Evolutionary conservation across 1,140 invertebrate genomes (phyloP).

Genomic region (Drosophila kanapiae): DNA sequence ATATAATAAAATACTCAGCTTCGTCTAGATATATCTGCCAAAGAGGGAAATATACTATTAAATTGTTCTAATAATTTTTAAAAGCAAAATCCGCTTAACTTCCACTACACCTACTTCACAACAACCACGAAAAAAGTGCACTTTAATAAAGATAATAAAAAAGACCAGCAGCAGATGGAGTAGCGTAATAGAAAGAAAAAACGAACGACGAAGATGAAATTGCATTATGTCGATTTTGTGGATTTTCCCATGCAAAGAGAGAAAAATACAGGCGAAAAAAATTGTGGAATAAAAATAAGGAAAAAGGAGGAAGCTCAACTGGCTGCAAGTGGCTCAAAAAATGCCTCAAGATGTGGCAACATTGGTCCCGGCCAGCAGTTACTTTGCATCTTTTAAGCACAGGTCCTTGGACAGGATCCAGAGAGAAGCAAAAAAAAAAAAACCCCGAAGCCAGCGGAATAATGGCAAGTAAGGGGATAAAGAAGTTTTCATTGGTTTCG

Average conservation of each 20-base stretch:
- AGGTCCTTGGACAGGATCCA: constrained; percentile 13
- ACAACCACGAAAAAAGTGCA: constrained; percentile 4
- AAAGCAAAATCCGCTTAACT: constrained; percentile 16
- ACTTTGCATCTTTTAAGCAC: constrained; percentile 58
- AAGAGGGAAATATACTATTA: background rate
- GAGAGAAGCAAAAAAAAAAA: constrained; percentile 1
- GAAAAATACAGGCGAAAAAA: constrained; percentile 24
- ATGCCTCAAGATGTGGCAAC: constrained; percentile 58
- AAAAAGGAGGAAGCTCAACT: constrained; percentile 42
- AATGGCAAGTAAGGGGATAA: constrained; percentile 32
- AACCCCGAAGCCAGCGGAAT: constrained; percentile 17
- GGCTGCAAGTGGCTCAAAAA: constrained; percentile 64
- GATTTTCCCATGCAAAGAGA: constrained; percentile 61
- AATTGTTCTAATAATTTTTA: constrained; percentile 20
- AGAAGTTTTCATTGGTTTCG: constrained; percentile 51
- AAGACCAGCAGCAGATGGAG: constrained; percentile 28
- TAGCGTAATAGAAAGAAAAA: constrained; percentile 29
- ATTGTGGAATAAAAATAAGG: constrained; percentile 23
- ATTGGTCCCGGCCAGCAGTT: constrained; percentile 56
- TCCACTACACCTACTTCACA: background rate
- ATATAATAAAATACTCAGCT: background rate
- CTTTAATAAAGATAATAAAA: constrained; percentile 46
- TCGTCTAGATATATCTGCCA: no score
- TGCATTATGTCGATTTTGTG: constrained; percentile 82
- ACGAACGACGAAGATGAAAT: constrained; percentile 63